Evolutionary conservation across 2,113 vertebrate species (phyloP).

Genomic region (Baryphthengus martii): DNA sequence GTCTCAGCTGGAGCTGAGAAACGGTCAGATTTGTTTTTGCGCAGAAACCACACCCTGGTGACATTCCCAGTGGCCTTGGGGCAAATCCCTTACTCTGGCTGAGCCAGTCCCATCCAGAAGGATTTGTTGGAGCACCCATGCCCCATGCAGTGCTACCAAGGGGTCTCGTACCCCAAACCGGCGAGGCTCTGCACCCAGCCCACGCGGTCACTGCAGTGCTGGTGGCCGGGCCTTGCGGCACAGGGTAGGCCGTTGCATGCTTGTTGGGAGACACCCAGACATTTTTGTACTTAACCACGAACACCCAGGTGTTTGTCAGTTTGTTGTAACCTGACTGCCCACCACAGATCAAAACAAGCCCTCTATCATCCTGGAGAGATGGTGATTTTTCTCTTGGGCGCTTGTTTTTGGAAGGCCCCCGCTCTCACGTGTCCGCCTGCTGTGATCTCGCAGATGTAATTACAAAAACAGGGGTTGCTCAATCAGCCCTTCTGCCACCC

Average conservation of each 20-base stretch:
- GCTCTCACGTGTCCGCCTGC: neutral
- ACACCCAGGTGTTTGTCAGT: neutral
- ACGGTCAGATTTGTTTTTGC: neutral
- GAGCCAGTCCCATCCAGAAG: neutral
- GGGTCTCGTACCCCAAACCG: neutral
- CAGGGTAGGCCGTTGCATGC: neutral
- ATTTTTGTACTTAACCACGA: neutral
- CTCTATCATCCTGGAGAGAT: neutral
- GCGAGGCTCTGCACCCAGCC: neutral
- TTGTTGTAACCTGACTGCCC: neutral
- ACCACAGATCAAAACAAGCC: neutral
- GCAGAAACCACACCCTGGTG: neutral
- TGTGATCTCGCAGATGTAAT: neutral
- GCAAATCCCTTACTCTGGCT: rapidly evolving
- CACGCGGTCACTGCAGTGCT: rapidly evolving
- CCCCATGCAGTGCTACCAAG: rapidly evolving
- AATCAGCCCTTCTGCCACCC: neutral
- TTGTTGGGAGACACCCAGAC: neutral
- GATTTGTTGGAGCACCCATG: neutral
- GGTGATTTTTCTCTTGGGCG: rapidly evolving
- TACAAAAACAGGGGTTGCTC: neutral
- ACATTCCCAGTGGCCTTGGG: rapidly evolving
- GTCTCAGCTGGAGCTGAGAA: neutral
- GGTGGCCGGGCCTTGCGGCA: neutral
- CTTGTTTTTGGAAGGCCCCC: neutral